A percentile compares a stretch with the other conserved stretches of the same genome.
These are phyloP conservation scores for Falco concolor DNA, from an alignment of 2,797 vertebrate genomes.

Conservation along the genomic window DNA sequence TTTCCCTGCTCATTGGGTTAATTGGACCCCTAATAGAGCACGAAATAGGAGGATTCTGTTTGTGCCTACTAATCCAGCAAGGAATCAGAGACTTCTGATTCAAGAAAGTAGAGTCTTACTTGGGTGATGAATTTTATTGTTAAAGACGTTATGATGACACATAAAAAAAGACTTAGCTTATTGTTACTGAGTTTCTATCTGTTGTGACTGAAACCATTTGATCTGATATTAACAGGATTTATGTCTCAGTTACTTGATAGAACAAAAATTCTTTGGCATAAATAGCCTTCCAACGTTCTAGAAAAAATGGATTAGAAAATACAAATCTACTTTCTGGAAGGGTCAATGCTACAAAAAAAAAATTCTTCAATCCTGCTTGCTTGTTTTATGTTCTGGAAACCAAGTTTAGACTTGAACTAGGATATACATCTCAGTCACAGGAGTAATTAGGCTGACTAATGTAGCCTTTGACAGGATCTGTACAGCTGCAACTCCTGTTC, in stretches of 20 bases:
- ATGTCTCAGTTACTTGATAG: background rate
- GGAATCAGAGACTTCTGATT: background rate
- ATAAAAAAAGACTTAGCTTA: background rate
- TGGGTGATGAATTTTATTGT: background rate
- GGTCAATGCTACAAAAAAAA: background rate
- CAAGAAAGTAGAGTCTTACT: background rate
- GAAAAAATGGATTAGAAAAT: constrained; percentile 3
- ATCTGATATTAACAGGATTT: constrained; percentile 2
- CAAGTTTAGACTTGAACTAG: background rate
- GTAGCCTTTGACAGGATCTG: background rate
- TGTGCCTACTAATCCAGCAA: background rate
- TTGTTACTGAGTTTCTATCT: constrained; percentile 2
- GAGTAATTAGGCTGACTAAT: background rate
- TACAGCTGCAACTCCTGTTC: background rate
- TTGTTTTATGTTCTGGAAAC: background rate
- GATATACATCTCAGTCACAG: background rate
- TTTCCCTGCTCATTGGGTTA: background rate
- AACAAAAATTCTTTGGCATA: constrained; percentile 10
- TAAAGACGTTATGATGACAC: background rate
- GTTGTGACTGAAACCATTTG: background rate
- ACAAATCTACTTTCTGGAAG: background rate
- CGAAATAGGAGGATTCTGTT: background rate
- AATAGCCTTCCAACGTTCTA: background rate
- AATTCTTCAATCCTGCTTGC: background rate
- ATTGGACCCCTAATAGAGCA: background rate